Evolutionary conservation across 1,140 invertebrate genomes (phyloP).

Genomic region (Solen grandis): DNA sequence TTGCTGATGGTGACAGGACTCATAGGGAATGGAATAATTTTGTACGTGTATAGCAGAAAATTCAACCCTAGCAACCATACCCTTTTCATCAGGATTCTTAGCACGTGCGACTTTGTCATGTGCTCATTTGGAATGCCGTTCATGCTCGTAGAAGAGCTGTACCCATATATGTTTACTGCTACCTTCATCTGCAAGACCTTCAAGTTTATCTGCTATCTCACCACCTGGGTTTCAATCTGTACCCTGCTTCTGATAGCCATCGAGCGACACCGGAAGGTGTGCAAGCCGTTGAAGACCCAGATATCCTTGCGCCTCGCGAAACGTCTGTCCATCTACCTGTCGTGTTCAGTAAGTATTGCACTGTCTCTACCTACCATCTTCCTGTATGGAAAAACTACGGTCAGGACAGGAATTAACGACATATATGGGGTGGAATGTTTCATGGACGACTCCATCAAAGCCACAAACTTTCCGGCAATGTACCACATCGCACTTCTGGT

Average conservation of each 20-base stretch:
- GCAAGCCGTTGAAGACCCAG: conserved; percentile 47
- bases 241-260: conserved; percentile 46
- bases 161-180: conserved; percentile 39
- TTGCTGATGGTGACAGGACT: conserved; percentile 53
- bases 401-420: background rate
- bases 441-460: background rate
- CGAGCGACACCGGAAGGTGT: conserved; percentile 56
- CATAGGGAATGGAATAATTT: conserved; percentile 52
- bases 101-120: conserved; percentile 50
- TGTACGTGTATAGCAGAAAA: conserved; percentile 42
- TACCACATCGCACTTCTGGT: conserved; percentile 1
- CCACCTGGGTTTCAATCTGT: conserved; percentile 32
- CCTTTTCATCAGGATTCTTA: conserved; percentile 47
- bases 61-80: conserved; percentile 26
- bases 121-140: conserved; percentile 54
- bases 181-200: conserved; percentile 42
- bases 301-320: conserved; percentile 36
- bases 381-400: conserved; percentile 3
- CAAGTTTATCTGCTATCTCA: conserved; percentile 48
- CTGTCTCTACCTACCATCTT: conserved; percentile 40
- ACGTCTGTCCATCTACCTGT: conserved; percentile 6
- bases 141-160: conserved; percentile 45
- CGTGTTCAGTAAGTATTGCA: background rate
- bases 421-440: conserved; percentile 10
- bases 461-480: background rate